A percentile compares a stretch with the other conserved stretches of the same genome.
Conservation (phyloP, 2,797 vertebrate genomes). For the Argyrosomus regius region DNA sequence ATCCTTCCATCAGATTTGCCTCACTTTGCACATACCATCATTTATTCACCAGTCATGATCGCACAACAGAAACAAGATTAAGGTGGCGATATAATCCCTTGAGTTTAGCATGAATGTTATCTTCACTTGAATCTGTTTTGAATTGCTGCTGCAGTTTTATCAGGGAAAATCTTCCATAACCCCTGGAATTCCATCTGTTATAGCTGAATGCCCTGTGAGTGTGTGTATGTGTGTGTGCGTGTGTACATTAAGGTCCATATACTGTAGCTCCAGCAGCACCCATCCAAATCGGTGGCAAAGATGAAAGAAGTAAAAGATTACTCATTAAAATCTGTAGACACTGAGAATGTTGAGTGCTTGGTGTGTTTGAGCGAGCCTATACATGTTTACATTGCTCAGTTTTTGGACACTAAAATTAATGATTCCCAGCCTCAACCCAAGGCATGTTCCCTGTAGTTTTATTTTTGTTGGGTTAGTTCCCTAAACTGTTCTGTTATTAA, state of each 20-base stretch:
- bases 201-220: constrained; percentile 50
- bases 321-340: neutral
- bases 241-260: constrained; percentile 19
- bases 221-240: constrained; percentile 11
- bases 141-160: constrained; percentile 51
- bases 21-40: constrained; percentile 16
- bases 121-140: constrained; percentile 58
- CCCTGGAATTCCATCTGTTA: constrained; percentile 68
- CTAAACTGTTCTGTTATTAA: constrained; percentile 13
- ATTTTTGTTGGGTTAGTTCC: constrained; percentile 16
- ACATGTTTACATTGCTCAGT: neutral
- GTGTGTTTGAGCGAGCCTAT: neutral
- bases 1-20: constrained; percentile 20
- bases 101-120: constrained; percentile 60
- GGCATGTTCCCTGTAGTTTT: neutral
- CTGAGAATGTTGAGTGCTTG: too few species aligned
- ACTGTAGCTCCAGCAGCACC: constrained; percentile 14
- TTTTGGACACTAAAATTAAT: neutral
- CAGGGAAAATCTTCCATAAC: constrained; percentile 57
- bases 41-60: constrained; percentile 25
- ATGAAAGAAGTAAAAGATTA: neutral
- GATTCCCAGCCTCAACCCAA: constrained; percentile 13
- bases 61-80: constrained; percentile 38
- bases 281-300: constrained; percentile 5
- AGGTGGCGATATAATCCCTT: constrained; percentile 34